Evolutionary conservation across 2,888 invertebrate genomes (phyloP), one percentile per base, ranked within the genome.

Genomic region (Tetragonula carbonaria): DNA sequence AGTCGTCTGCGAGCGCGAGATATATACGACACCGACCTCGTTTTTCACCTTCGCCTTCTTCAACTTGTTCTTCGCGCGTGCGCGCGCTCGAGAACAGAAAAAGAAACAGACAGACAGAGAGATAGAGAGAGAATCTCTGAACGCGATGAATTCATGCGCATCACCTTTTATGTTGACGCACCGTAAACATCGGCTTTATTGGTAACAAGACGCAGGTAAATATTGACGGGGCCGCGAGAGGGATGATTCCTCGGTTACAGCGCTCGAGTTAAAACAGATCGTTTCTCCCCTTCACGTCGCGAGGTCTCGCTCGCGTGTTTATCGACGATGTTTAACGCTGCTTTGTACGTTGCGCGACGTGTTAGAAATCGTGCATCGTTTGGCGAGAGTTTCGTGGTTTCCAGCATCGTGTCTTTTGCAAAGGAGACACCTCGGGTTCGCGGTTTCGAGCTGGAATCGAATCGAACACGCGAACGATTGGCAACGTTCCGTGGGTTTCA

Each of bases 151-250:
- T 83, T 78, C 80, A 73, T 83, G 70, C 84, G 63, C 84, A 51
- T 59, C 84, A 71, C 70, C 84, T 82, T 79, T 84, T 84, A 66
- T 71, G 74, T 82, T 84, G 74, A 77, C 78, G 68, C 65, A 55
- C 18, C 66, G 74, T 78, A 83, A 83, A 74, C 78, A 74, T 78
- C 78, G 77, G 78, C 74, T 83, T 84, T 84, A 84, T 83, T 84
- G 84, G 74, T 72, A 77, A 55, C 78, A 78, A 78, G 74, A 83
- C 78, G 66, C 68, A 66, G 62, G 78, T 28, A 83, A 78, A 84
- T 83, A 84, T 84, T 84, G 84, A 84, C 84, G 51, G 14, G 57
- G 16, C 28, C 2, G 14, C 28, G 50, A 28, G 51, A 8, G 59
- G 59, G 71, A 74, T 77, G 74, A 74, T 77, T 77, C 70, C 63